These are phyloP conservation scores for Rotaria magnacalcarata DNA, from an alignment of 2,888 invertebrate species.

Conservation along the genomic window DNA sequence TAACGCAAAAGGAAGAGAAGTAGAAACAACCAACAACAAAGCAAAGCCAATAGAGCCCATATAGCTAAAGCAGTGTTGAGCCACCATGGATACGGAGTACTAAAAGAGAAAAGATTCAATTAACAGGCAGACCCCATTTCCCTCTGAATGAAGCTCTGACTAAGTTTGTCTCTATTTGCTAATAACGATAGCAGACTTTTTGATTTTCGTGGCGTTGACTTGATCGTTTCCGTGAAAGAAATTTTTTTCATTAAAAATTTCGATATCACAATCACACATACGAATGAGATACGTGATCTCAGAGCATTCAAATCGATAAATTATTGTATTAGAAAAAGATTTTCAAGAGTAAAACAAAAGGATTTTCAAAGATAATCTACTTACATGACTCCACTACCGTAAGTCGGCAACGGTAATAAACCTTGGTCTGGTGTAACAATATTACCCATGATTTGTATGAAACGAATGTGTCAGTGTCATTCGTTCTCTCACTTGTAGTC, in stretches of 20 bases:
- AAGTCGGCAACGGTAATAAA: neutral
- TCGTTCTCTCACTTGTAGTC: neutral
- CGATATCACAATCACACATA: too few relatives aligned
- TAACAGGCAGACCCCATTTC: too few relatives aligned
- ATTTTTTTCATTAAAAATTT: too few relatives aligned
- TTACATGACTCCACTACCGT: neutral
- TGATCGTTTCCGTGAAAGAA: too few relatives aligned
- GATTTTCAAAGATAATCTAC: neutral
- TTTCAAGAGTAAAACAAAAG: neutral
- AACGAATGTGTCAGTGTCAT: neutral
- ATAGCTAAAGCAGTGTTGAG: neutral
- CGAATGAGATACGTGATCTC: too few relatives aligned
- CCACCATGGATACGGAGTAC: neutral
- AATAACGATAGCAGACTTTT: too few relatives aligned
- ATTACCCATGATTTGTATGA: slow-evolving; percentile 26
- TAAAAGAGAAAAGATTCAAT: neutral
- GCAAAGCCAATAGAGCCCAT: slow-evolving; percentile 3
- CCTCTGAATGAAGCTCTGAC: too few relatives aligned
- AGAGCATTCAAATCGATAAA: too few relatives aligned
- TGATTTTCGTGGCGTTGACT: too few relatives aligned
- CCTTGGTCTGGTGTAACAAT: slow-evolving; percentile 1
- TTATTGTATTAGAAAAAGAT: neutral
- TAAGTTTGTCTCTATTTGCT: too few relatives aligned
- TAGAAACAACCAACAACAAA: neutral
- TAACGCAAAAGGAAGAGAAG: neutral